These are phyloP conservation scores for Synanthedon vespiformis DNA, from an alignment of 2,888 invertebrate genomes.

Conservation along the genomic window DNA sequence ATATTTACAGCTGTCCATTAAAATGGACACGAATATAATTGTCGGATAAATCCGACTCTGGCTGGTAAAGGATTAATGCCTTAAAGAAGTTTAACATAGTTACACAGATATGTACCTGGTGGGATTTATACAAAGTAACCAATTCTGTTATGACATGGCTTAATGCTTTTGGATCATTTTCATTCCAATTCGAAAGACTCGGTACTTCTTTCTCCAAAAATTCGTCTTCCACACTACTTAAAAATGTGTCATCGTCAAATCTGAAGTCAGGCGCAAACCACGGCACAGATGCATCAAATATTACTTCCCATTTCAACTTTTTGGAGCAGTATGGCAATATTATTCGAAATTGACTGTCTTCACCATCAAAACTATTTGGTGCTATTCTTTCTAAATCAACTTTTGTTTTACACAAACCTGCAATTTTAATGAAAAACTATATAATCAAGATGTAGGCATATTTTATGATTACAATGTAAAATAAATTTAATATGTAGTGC, in stretches of 20 bases:
- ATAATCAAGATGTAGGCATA: not conserved
- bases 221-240: constrained; percentile 69
- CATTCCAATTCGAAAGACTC: constrained; percentile 75
- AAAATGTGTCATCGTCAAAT: constrained; percentile 77
- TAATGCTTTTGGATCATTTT: constrained; percentile 69
- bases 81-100: not conserved
- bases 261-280: constrained; percentile 81
- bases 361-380: constrained; percentile 27
- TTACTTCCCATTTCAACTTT: constrained; percentile 75
- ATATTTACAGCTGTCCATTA: too few species aligned
- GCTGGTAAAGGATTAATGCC: constrained; percentile 1
- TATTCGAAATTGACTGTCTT: constrained; percentile 71
- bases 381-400: constrained; percentile 55
- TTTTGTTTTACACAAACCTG: constrained; percentile 60
- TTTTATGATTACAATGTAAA: too few species aligned
- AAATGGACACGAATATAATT: too few species aligned
- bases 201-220: constrained; percentile 66
- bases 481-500: too few species aligned
- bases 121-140: constrained; percentile 69
- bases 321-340: constrained; percentile 78
- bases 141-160: constrained; percentile 74
- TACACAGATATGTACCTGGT: constrained; percentile 63
- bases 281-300: constrained; percentile 74
- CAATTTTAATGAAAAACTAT: constrained; percentile 6
- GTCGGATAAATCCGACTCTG: too few species aligned